These are phyloP conservation scores for Heteractis magnifica DNA, from an alignment of 92 coral and sea anemone genomes.

Conservation along the genomic window DNA sequence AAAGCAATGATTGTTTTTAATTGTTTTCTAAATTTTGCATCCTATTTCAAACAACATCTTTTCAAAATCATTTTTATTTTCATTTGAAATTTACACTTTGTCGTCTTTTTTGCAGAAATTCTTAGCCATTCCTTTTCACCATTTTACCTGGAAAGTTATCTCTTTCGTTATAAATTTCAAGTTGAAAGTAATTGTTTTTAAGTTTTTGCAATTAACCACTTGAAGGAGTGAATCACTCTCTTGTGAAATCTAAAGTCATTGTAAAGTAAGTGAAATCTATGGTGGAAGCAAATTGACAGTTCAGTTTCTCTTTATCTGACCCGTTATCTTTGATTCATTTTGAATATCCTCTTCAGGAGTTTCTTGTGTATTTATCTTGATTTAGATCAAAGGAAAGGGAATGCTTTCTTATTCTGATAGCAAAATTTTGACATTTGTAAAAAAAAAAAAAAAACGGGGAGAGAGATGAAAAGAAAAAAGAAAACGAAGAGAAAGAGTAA, in stretches of 20 bases:
- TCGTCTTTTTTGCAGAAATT: neutral
- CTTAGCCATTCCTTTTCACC: neutral
- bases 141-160: neutral
- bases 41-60: no score
- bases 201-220: neutral
- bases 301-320: neutral
- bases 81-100: neutral
- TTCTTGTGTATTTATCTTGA: neutral
- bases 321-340: neutral
- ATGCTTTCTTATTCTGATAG: neutral
- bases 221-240: conserved; percentile 3
- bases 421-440: neutral
- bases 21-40: no score
- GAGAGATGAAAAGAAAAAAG: neutral
- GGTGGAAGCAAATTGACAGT: neutral
- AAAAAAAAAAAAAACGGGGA: no score
- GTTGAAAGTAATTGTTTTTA: no score
- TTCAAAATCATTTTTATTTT: no score
- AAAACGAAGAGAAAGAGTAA: neutral
- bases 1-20: no score
- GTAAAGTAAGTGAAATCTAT: no score
- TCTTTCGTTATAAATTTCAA: neutral
- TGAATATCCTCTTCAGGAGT: neutral
- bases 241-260: neutral
- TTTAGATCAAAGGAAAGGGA: neutral